Evolutionary conservation across 2,888 invertebrate genomes (phyloP).

Genomic region (Zootermopsis nevadensis): DNA sequence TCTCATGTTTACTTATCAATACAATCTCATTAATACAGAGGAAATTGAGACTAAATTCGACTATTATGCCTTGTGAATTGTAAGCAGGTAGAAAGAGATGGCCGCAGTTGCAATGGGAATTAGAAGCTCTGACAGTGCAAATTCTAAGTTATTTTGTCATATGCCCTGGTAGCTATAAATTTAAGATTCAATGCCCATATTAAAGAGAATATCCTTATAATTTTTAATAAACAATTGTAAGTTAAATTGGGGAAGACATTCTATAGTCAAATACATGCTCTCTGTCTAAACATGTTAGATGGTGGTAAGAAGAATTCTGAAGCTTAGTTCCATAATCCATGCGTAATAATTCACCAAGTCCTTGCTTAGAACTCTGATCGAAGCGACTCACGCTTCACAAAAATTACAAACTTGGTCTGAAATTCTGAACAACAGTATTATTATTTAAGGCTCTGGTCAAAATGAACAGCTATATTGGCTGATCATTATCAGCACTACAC

Average conservation of each 20-base stretch:
- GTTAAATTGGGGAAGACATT: background rate
- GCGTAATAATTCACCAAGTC: no score
- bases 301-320: no score
- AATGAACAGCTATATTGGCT: no score
- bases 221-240: background rate
- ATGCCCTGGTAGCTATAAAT: background rate
- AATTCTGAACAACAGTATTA: no score
- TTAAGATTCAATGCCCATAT: background rate
- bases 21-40: constrained; percentile 35
- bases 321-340: no score
- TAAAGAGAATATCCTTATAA: background rate
- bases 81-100: constrained; percentile 6
- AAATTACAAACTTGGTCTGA: no score
- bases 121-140: background rate
- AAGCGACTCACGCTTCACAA: no score
- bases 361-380: no score
- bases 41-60: constrained; percentile 34
- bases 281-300: no score
- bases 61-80: background rate
- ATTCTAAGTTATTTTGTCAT: background rate
- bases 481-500: no score
- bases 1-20: constrained; percentile 27
- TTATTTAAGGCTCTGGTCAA: no score
- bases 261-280: no score
- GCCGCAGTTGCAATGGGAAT: background rate